Percentiles rank a stretch among this genome's conserved stretches.
These are phyloP conservation scores for Poecilus cupreus DNA, from an alignment of 2,888 invertebrate species.

Conservation along the genomic window DNA sequence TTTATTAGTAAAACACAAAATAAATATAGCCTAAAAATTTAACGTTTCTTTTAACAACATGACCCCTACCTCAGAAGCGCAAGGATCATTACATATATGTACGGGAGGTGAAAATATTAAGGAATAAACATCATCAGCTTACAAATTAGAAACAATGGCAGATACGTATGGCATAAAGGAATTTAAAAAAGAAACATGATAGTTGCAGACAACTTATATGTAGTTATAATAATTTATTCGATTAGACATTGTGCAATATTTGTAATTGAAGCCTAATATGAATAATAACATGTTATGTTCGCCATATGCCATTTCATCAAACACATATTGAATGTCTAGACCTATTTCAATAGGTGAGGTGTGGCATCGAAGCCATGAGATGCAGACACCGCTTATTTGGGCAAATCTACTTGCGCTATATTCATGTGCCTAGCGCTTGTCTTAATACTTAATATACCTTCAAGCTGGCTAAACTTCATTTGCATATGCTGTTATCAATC, in stretches of 20 bases:
- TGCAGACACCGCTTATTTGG: slow-evolving; percentile 24
- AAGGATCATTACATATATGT: no score
- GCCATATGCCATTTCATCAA: slow-evolving; percentile 41
- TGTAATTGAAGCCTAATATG: slow-evolving; percentile 45
- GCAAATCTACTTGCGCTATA: slow-evolving; percentile 31
- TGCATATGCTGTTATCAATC: slow-evolving; percentile 14
- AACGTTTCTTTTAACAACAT: no score
- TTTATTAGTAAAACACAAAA: no score
- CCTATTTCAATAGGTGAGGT: slow-evolving; percentile 47
- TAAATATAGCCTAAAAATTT: no score
- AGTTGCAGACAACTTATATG: neutral
- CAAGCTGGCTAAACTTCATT: neutral
- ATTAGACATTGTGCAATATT: slow-evolving; percentile 28
- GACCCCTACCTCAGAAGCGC: no score
- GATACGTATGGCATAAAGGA: neutral
- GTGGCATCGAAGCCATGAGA: neutral
- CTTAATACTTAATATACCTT: neutral
- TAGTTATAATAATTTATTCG: slow-evolving; percentile 22
- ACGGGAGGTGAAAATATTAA: no score
- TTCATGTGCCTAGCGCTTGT: neutral
- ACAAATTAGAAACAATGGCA: neutral
- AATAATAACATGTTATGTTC: slow-evolving; percentile 41
- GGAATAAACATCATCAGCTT: no score
- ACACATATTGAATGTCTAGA: slow-evolving; percentile 50
- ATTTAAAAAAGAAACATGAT: neutral